phyloP scores from a whole-genome alignment of 2,113 vertebrate species.

The Acanthochromis polyacanthus region DNA sequence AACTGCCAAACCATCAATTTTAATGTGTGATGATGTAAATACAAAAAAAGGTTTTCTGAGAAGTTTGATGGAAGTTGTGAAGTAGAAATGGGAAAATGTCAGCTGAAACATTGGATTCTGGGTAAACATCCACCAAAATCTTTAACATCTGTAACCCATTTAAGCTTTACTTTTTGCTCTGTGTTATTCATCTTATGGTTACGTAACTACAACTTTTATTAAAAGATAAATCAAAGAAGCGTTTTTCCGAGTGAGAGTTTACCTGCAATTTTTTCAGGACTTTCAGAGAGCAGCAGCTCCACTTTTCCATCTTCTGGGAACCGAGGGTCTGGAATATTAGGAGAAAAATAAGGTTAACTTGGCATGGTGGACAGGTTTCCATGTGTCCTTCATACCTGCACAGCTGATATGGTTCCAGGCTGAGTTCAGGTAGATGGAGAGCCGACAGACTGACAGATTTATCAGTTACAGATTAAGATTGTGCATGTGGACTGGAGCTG shows the following conservation, averaged over 20 bases:
- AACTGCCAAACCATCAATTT: too few species aligned
- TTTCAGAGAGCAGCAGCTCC: constrained; percentile 91
- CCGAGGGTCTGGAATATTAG: constrained; percentile 85
- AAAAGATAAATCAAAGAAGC: not conserved
- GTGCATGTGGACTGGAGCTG: constrained; percentile 8
- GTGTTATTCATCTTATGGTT: not conserved
- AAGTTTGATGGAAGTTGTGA: too few species aligned
- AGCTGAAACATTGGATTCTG: too few species aligned
- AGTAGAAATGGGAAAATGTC: too few species aligned
- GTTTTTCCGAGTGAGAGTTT: not conserved
- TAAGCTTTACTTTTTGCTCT: not conserved
- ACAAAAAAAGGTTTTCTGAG: too few species aligned
- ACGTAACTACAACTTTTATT: not conserved
- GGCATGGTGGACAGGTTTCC: constrained; percentile 6
- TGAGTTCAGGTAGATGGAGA: constrained; percentile 31
- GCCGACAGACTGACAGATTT: constrained; percentile 37
- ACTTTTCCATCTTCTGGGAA: constrained; percentile 91
- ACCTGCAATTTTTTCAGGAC: constrained; percentile 89
- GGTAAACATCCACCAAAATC: not conserved
- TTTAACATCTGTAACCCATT: constrained; percentile 24
- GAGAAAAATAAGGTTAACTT: constrained; percentile 15
- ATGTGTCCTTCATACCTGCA: constrained; percentile 48
- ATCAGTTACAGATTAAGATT: constrained; percentile 54
- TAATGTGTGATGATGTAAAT: too few species aligned
- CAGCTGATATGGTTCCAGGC: constrained; percentile 40